Conservation (phyloP, 2,113 vertebrate genomes). For the Anolis carolinensis region DNA sequence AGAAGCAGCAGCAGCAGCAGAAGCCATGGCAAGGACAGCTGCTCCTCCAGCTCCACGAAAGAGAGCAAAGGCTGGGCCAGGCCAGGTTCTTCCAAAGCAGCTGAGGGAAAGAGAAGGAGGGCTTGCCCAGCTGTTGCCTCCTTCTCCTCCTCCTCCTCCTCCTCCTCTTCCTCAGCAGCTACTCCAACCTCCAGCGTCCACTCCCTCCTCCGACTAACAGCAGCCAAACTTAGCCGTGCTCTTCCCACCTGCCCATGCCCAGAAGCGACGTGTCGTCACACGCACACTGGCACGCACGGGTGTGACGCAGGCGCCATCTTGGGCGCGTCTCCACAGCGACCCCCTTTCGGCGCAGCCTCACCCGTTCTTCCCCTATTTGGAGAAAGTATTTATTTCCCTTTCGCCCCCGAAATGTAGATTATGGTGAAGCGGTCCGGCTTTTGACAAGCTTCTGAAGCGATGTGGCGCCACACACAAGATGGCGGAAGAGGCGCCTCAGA, state of each 20-base stretch:
- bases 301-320: conserved; percentile 45
- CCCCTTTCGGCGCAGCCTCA: accelerated
- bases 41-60: background rate
- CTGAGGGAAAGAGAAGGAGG: no score
- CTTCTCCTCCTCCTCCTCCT: no score
- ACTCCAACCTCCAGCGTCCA: background rate
- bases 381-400: background rate
- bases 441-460: no score
- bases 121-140: background rate
- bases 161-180: background rate
- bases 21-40: background rate
- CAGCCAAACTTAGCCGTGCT: conserved; percentile 54
- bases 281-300: conserved; percentile 21
- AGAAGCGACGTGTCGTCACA: conserved; percentile 67
- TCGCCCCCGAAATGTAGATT: no score
- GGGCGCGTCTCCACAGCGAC: conserved; percentile 41
- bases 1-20: conserved; percentile 36
- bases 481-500: conserved; percentile 24
- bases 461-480: conserved; percentile 60
- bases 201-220: conserved; percentile 21
- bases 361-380: background rate
- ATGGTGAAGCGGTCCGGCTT: background rate
- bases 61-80: background rate
- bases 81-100: background rate
- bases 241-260: conserved; percentile 49